A percentile compares a stretch with the other conserved stretches of the same genome.
Evolutionary conservation across 2,113 vertebrate genomes (phyloP).

Genomic region (Phylloscopus trochiloides): DNA sequence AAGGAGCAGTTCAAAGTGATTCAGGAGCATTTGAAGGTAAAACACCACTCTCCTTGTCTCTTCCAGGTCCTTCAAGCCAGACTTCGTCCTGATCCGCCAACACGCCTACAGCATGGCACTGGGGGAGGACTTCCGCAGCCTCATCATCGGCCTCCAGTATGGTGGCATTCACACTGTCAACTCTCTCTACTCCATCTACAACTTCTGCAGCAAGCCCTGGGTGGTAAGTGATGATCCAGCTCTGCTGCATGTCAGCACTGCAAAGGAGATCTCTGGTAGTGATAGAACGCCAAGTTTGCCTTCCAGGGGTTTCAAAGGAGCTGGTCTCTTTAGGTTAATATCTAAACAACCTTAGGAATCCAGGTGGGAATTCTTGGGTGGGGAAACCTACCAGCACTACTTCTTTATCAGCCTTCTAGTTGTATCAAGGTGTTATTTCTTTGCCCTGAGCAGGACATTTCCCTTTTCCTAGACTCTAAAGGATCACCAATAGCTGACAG

Average conservation of each 20-base stretch:
- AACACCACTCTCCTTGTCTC: neutral
- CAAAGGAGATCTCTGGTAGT: neutral
- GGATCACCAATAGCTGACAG: neutral
- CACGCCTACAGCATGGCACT: conserved; percentile 94
- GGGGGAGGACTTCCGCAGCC: conserved; percentile 90
- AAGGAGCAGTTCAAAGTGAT: neutral
- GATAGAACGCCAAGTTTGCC: fast-evolving
- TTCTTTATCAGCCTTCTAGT: neutral
- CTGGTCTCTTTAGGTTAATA: neutral
- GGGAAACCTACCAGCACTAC: fast-evolving
- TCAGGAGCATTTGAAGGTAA: neutral
- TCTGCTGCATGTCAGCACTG: neutral
- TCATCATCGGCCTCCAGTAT: conserved; percentile 91
- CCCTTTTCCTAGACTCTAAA: neutral
- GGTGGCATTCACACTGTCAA: conserved; percentile 85
- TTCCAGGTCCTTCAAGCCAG: conserved; percentile 90
- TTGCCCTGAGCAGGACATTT: neutral
- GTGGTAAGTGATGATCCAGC: conserved; percentile 80
- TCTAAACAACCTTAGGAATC: neutral
- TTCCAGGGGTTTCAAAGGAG: neutral
- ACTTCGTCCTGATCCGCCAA: conserved; percentile 91
- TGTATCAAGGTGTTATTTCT: neutral
- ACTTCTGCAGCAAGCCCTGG: conserved; percentile 99
- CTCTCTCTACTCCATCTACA: conserved; percentile 94
- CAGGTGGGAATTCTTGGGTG: neutral